Conservation (phyloP, 2,113 vertebrate species). For the Menidia beryllina region DNA sequence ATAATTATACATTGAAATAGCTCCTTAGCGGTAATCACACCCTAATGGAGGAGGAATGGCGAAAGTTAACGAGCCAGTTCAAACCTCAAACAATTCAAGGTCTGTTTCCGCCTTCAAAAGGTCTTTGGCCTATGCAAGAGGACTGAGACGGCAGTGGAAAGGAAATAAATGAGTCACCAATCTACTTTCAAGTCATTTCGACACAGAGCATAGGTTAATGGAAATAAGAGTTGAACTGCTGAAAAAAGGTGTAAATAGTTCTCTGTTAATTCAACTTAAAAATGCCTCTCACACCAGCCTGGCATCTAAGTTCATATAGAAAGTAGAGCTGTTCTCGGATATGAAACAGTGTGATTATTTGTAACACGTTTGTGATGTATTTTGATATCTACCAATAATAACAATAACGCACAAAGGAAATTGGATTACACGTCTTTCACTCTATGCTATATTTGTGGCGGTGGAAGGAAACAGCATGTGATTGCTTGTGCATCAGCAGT, state of each 20-base stretch:
- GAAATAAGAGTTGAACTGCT: slow-evolving; percentile 39
- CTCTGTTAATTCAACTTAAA: slow-evolving; percentile 25
- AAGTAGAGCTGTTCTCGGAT: slow-evolving; percentile 58
- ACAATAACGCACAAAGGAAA: slow-evolving; percentile 75
- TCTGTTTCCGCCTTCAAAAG: slow-evolving; percentile 35
- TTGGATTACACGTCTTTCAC: slow-evolving; percentile 73
- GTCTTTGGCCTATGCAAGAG: slow-evolving; percentile 30
- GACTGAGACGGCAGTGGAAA: slow-evolving; percentile 38
- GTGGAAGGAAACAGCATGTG: slow-evolving; percentile 44
- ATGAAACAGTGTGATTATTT: slow-evolving; percentile 57
- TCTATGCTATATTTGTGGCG: slow-evolving; percentile 44
- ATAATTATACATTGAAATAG: slow-evolving; percentile 63
- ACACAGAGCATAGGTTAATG: slow-evolving; percentile 33
- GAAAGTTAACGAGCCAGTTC: slow-evolving; percentile 60
- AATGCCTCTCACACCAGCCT: not conserved
- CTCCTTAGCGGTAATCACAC: slow-evolving; percentile 71
- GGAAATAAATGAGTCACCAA: slow-evolving; percentile 52
- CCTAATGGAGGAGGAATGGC: slow-evolving; percentile 63
- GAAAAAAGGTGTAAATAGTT: slow-evolving; percentile 47
- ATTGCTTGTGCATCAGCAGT: slow-evolving; percentile 73
- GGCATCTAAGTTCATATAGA: slow-evolving; percentile 40
- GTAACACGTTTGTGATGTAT: slow-evolving; percentile 66
- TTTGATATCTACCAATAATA: slow-evolving; percentile 74
- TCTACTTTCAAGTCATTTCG: slow-evolving; percentile 43
- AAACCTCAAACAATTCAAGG: slow-evolving; percentile 58